phyloP scores from a whole-genome alignment of 1,140 invertebrate species.

The Bombus huntii region DNA sequence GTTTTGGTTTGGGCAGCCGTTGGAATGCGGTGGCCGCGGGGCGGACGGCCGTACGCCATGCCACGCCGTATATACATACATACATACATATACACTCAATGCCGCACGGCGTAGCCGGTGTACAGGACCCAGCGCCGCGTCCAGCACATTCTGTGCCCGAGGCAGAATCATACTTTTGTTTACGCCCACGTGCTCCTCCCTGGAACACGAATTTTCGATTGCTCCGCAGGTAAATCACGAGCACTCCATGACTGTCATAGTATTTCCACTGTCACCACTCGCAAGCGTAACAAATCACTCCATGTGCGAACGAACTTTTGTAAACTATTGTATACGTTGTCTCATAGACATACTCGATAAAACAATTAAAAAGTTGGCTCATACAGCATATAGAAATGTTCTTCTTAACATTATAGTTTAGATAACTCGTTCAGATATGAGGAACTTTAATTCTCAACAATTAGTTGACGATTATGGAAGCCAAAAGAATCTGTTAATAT shows the following conservation, averaged over 20 bases:
- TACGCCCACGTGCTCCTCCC: slow-evolving; percentile 38
- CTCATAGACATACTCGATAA: neutral
- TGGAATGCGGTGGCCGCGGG: slow-evolving; percentile 76
- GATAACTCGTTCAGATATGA: too few species aligned
- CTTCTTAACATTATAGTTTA: too few species aligned
- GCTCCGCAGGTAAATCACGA: slow-evolving; percentile 17
- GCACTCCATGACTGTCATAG: neutral
- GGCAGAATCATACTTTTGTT: slow-evolving; percentile 50
- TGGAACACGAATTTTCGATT: slow-evolving; percentile 39
- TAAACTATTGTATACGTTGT: neutral
- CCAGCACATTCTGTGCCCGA: slow-evolving; percentile 51
- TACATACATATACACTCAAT: slow-evolving; percentile 26
- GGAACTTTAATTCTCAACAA: too few species aligned
- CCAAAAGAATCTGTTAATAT: slow-evolving; percentile 1
- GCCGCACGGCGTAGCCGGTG: neutral
- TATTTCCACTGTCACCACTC: neutral
- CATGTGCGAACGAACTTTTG: neutral
- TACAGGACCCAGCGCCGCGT: slow-evolving; percentile 39
- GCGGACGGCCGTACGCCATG: slow-evolving; percentile 64
- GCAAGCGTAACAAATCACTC: neutral
- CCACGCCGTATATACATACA: slow-evolving; percentile 41
- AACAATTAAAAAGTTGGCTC: neutral
- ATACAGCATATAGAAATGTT: neutral
- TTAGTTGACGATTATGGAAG: slow-evolving; percentile 3
- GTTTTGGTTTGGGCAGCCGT: slow-evolving; percentile 76